Evolutionary conservation across 2,888 invertebrate genomes (phyloP).

Genomic region (Flabesymbios commensalis): DNA sequence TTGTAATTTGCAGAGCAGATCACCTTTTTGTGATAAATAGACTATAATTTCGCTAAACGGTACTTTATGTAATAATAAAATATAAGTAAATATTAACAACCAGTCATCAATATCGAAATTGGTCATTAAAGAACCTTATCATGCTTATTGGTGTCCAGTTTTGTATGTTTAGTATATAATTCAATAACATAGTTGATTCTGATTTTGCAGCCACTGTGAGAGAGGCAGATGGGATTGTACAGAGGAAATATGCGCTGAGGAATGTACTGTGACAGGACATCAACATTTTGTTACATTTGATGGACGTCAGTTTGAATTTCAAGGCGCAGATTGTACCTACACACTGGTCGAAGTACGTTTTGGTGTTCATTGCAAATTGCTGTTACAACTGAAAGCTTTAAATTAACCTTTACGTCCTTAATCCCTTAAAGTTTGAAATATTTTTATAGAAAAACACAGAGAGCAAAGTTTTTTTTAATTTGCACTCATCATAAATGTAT

Average conservation of each 20-base stretch:
- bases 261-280: conserved; percentile 44
- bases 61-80: too few species aligned
- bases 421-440: not conserved
- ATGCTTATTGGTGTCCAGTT: too few species aligned
- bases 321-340: conserved; percentile 27
- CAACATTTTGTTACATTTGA: conserved; percentile 52
- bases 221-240: conserved; percentile 50
- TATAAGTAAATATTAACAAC: too few species aligned
- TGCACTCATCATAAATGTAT: not conserved
- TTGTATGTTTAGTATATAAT: too few species aligned
- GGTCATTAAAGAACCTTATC: too few species aligned
- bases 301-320: conserved; percentile 42
- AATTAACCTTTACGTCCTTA: not conserved
- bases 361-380: not conserved
- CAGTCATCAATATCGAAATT: too few species aligned
- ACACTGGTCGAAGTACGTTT: conserved; percentile 26
- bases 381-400: not conserved
- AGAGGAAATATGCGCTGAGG: conserved; percentile 41
- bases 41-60: too few species aligned
- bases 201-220: conserved; percentile 40
- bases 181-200: too few species aligned
- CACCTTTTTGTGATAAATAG: too few species aligned
- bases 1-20: too few species aligned
- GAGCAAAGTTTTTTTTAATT: not conserved
- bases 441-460: not conserved